Evolutionary conservation across 2,797 vertebrate species (phyloP).

Genomic region (Schizothorax lantsangensis): DNA sequence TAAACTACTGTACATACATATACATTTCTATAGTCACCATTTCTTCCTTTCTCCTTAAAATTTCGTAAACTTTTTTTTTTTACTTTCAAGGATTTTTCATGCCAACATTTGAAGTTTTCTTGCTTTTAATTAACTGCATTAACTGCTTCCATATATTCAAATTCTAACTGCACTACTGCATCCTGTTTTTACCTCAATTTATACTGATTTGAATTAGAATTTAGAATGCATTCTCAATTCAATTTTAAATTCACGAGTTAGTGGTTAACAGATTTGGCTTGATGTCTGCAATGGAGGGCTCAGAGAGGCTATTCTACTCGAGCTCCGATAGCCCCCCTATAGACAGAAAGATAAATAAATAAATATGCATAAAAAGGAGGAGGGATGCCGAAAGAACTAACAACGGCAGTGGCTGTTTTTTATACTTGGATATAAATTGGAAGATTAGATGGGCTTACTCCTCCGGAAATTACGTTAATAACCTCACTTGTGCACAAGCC

Average conservation of each 20-base stretch:
- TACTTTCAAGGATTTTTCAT: background rate
- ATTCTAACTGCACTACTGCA: background rate
- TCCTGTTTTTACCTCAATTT: background rate
- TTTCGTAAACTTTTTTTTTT: background rate
- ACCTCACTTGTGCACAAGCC: background rate
- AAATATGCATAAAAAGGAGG: too few relatives aligned
- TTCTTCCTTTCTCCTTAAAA: background rate
- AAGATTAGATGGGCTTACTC: too few relatives aligned
- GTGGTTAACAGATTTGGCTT: too few relatives aligned
- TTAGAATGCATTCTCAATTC: background rate
- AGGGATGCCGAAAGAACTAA: too few relatives aligned
- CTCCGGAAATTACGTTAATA: too few relatives aligned
- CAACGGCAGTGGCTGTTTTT: too few relatives aligned
- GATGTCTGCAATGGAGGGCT: too few relatives aligned
- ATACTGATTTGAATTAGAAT: too few relatives aligned
- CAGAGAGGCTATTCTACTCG: too few relatives aligned
- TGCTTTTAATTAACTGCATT: background rate
- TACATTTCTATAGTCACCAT: background rate
- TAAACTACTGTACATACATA: background rate
- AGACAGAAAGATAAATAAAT: too few relatives aligned
- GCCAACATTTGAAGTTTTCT: background rate
- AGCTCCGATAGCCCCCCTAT: too few relatives aligned
- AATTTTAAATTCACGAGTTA: background rate
- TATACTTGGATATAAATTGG: too few relatives aligned
- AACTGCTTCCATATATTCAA: background rate